Evolutionary conservation across 2,113 vertebrate genomes (phyloP), one percentile per base, ranked within the genome.

Genomic region (Bubo scandiacus): DNA sequence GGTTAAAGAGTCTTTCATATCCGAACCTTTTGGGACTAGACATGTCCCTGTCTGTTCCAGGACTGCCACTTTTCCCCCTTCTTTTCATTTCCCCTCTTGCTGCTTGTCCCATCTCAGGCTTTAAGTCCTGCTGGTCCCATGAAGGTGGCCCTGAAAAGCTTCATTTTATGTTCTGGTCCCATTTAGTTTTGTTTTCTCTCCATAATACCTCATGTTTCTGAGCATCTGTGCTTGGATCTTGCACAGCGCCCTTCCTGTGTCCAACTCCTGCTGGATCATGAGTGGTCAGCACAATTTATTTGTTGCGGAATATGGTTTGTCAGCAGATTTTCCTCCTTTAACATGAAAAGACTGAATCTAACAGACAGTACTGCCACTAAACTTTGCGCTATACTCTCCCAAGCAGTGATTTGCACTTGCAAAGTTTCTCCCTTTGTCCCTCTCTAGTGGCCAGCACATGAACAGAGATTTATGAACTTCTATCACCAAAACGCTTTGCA

Each of bases 281-380:
- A 94, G 38, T 49, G 89, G 89, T 92, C 81, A 95, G 81, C 81
- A 73, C 63, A 70, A 47, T 51, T 68, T 82, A 77, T 90, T 82
- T 94, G n/a, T 65, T 59, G 30, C 70, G 47, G 51, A 77, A 80
- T 85, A 38, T 15, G 82, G 66, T 15, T 49, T 70, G 47, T 92
- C 86, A 91, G 73, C 84, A 92, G 52, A 58, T 68, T 92, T 94
- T 85, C 85, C 81, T 95, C 51, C 73, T 92, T 84, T 62, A 63
- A 73, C 2, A 0, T 54, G n/a, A 90, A 92, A 62, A 57, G 66
- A 38, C 51, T 47, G 84, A 66, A 85, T 58, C n/a, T 65, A 82
- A 32, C 0, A 65, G 38, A 19, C 58, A 22, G 49, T 6, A 8
- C 40, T 58, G 71, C 61, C 26, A 34, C 81, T 77, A 30, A 70